These are phyloP conservation scores for Drosophila atripex DNA, from an alignment of 2,888 invertebrate species.

Conservation along the genomic window DNA sequence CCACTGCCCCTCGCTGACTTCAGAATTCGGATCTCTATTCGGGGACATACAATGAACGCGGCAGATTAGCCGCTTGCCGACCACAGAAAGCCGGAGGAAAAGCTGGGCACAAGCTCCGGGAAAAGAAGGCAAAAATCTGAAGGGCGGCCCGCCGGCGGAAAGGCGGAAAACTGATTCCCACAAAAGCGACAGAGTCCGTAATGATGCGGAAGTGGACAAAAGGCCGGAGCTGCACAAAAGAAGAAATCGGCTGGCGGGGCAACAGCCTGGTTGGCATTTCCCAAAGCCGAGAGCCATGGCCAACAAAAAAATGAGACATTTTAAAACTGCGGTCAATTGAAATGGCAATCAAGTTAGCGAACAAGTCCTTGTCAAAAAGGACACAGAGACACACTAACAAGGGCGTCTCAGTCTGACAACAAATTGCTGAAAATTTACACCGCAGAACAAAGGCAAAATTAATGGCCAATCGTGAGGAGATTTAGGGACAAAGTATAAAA, in stretches of 20 bases:
- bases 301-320: conserved; percentile 50
- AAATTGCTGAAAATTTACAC: conserved; percentile 59
- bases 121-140: conserved; percentile 30
- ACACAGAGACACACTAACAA: conserved; percentile 31
- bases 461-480: not conserved
- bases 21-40: conserved; percentile 23
- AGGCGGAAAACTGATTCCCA: conserved; percentile 30
- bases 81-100: conserved; percentile 31
- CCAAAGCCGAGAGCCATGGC: conserved; percentile 16
- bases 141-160: not conserved
- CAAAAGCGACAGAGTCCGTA: conserved; percentile 66
- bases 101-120: conserved; percentile 23
- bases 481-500: not conserved
- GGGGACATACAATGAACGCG: conserved; percentile 57
- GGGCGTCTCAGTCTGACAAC: conserved; percentile 16
- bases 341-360: conserved; percentile 78
- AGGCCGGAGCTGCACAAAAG: conserved; percentile 64
- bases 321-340: conserved; percentile 78
- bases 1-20: conserved; percentile 36
- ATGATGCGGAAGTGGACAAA: conserved; percentile 77
- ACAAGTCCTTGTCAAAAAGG: conserved; percentile 70
- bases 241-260: conserved; percentile 20
- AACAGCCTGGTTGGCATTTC: conserved; percentile 23
- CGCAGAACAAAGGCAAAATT: conserved; percentile 21
- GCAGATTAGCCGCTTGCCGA: conserved; percentile 65